Evolutionary conservation across 2,113 vertebrate species (phyloP).

Genomic region (Oreochromis niloticus): DNA sequence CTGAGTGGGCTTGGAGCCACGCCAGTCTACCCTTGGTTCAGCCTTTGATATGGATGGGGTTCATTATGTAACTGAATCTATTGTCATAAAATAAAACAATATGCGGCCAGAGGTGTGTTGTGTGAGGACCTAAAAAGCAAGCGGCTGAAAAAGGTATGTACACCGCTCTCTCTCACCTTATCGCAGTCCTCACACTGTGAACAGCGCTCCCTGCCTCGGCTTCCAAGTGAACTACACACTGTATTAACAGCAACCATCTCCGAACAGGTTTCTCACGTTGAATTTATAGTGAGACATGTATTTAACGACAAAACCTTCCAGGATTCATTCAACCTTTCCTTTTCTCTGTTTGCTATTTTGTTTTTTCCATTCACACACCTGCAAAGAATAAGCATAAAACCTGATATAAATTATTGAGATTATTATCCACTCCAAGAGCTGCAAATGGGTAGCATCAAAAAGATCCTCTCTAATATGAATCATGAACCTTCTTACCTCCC

Average conservation of each 20-base stretch:
- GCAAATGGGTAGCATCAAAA: not conserved
- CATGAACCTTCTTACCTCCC: not conserved
- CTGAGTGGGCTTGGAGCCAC: constrained; percentile 47
- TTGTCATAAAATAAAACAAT: constrained; percentile 66
- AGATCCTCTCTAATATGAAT: not conserved
- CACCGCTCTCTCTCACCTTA: not conserved
- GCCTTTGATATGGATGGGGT: constrained; percentile 69
- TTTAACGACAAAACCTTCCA: not conserved
- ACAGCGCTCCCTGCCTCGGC: not conserved
- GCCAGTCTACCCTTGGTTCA: constrained; percentile 55
- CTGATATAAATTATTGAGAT: not conserved
- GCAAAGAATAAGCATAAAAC: not conserved
- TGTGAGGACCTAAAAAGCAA: constrained; percentile 15
- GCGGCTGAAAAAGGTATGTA: not conserved
- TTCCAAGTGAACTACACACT: not conserved
- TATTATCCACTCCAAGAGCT: not conserved
- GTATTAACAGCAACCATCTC: not conserved
- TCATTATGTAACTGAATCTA: constrained; percentile 74
- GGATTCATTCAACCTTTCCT: not conserved
- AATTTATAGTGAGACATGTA: not conserved
- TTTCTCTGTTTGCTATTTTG: not conserved
- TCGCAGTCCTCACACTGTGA: constrained; percentile 6
- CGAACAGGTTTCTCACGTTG: constrained; percentile 4
- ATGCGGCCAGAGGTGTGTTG: constrained; percentile 38
- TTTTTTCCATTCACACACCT: not conserved